Base-by-base conservation (phyloP, 1,140 invertebrate genomes). In the Eueides isabella region DNA sequence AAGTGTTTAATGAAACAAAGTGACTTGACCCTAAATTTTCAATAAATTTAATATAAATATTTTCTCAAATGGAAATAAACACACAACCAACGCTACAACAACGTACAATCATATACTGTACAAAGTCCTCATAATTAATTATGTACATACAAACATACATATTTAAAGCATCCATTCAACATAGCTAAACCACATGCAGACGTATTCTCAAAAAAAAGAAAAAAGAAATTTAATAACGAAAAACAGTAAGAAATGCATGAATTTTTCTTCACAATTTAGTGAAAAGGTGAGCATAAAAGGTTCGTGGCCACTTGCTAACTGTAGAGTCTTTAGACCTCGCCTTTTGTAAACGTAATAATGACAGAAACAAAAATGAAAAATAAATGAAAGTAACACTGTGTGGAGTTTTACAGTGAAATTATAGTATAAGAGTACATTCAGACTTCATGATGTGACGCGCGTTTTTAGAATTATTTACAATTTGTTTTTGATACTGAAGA, bases 301-400 rank as follows among this genome's bases (percentile, higher is more conserved):
- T 55, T 55, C 26, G 48, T 55, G 48, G 48, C 7, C 48, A 55
- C 48, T 55, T 55, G 48, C 11, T 48, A 19, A 55, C 48, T 55
- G 48, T 55, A 26, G 11, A 55, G 48, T 26, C 48, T 55, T 55
- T 23, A 55, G 23, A 19, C n/a, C 19, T 55, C n/a, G 48, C 48
- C 23, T 55, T 55, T 55, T 23, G 48, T 55, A 55, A 55, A 55
- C 19, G 48, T 9, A 26, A 55, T 55, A 55, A 55, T 55, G 19
- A 55, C 48, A 55, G 23, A 11, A 23, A 26, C 19, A 23, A 55
- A 55, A 55, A 26, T 55, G 48, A 12, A 55, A 55, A 55, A 55
- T 55, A 55, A 55, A n/a, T n/a, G n/a, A n/a, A n/a, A n/a, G n/a
- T n/a, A n/a, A 55, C 48, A 55, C 19, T 55, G 48, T 44, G n/a